Percentiles rank a stretch among this genome's conserved stretches.
These are phyloP conservation scores for Montipora capricornis DNA, from an alignment of 64 coral and sea anemone species.

Conservation along the genomic window DNA sequence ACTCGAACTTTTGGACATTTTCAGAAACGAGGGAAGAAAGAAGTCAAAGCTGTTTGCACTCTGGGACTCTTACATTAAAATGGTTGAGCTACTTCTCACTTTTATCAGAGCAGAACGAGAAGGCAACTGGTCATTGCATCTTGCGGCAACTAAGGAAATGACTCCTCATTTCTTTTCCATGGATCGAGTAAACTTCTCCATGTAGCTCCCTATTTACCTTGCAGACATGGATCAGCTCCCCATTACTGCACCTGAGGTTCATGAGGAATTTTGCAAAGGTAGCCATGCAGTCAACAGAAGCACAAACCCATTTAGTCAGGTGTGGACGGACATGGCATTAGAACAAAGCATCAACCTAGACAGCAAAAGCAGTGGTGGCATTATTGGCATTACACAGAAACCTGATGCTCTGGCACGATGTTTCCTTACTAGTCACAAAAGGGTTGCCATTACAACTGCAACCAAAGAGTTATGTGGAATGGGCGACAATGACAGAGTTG, in stretches of 20 bases:
- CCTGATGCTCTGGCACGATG: too few relatives aligned
- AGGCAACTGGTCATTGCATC: too few relatives aligned
- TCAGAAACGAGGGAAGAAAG: not conserved
- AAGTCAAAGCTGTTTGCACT: constrained; percentile 12
- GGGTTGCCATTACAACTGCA: not conserved
- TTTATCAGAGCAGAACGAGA: too few relatives aligned
- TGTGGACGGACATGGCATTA: not conserved
- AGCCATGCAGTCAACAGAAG: not conserved
- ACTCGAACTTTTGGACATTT: not conserved
- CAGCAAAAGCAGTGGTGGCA: too few relatives aligned
- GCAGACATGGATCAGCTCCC: too few relatives aligned
- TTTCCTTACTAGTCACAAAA: not conserved
- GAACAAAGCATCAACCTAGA: not conserved
- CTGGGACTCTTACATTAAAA: constrained; percentile 35
- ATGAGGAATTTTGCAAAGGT: not conserved
- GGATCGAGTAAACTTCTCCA: constrained; percentile 35
- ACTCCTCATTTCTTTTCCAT: not conserved
- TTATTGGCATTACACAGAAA: too few relatives aligned
- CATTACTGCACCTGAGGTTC: too few relatives aligned
- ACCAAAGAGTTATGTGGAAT: too few relatives aligned
- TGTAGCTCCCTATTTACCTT: not conserved
- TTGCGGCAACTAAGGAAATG: too few relatives aligned
- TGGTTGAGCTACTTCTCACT: constrained; percentile 41
- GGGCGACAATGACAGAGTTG: too few relatives aligned
- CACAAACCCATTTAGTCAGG: not conserved